A percentile compares a stretch with the other conserved stretches of the same genome.
Evolutionary conservation across 2,113 vertebrate genomes (phyloP).

Genomic region (Pedionomus torquatus): DNA sequence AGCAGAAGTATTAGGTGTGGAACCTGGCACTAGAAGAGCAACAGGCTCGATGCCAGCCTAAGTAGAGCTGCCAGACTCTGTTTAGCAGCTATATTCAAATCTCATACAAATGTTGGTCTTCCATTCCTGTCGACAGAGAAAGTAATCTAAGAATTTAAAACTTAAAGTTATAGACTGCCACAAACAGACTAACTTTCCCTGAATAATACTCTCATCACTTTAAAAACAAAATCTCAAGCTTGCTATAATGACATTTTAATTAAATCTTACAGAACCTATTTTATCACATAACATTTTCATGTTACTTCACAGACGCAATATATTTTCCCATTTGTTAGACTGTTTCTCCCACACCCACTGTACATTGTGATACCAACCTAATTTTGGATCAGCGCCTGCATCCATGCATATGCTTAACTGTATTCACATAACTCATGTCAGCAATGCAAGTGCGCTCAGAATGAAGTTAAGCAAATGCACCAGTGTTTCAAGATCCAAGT

Average conservation of each 20-base stretch:
- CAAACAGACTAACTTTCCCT: not conserved
- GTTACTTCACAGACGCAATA: conserved; percentile 44
- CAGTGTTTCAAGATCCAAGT: conserved; percentile 41
- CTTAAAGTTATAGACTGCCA: not conserved
- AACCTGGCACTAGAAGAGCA: not conserved
- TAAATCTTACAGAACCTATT: conserved; percentile 48
- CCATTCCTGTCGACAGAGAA: not conserved
- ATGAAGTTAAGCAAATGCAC: conserved; percentile 36
- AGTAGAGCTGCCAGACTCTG: not conserved
- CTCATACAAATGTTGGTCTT: not conserved
- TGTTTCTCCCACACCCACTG: conserved; percentile 54
- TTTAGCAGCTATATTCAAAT: conserved; percentile 15
- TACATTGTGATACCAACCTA: conserved; percentile 60
- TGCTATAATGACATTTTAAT: conserved; percentile 54
- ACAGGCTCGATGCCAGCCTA: conserved; percentile 1
- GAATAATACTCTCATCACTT: not conserved
- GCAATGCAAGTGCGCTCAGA: conserved; percentile 14
- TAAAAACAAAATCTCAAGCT: not conserved
- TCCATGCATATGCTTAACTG: conserved; percentile 55
- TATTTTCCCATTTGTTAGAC: conserved; percentile 57
- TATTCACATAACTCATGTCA: conserved; percentile 57
- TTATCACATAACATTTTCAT: conserved; percentile 47
- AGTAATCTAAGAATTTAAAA: conserved; percentile 14
- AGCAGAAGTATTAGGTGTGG: conserved; percentile 38
- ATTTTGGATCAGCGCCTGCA: conserved; percentile 63